Base-by-base conservation (phyloP, 2,797 vertebrate genomes). In the Gymnoscopelus microlampas region DNA sequence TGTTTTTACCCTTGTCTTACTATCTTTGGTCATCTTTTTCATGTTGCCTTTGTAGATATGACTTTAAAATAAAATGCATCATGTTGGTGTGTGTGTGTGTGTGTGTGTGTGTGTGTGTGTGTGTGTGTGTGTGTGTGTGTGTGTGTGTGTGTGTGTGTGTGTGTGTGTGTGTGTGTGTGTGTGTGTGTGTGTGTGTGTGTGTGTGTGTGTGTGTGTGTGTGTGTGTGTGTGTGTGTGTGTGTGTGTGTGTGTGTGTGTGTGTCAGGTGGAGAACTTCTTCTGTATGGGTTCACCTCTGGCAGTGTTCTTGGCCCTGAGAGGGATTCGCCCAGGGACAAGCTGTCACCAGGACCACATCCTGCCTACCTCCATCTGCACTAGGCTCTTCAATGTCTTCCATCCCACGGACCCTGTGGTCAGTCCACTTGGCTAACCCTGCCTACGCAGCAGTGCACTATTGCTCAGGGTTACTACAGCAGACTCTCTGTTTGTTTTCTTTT, bases 401-500 rank as follows among this genome's bases (percentile, higher is more conserved):
- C 98, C 98, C 11, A 98, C 98, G 61, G 98, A 99, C 80, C 98
- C 98, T 71, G 98, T 99, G 97, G 98, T 99, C 84, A 96, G 96
- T 94, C 55, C 53, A 1, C 9, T 15, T 9, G 12, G 5, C 48
- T 60, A 44, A 44, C 39, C 39, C 7, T 59, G 0, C 15, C 11
- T 1, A 13, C 6, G 35, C 23, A 71, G 39, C 53, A 66, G 7
- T 57, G 39, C 56, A 23, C 56, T 63, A 24, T 51, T 11, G n/a
- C 15, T 53, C 19, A 51, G 44, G 19, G 19, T 68, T 70, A 29
- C 58, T 50, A 68, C 26, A 62, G 14, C 24, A 50, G 23, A 11
- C n/a, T 53, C 9, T 58, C 19, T 53, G 10, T 14, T 54, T 61
- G 3, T 29, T 1, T 13, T 50, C 1, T 63, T 49, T 9, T 13